Evolutionary conservation across 2,888 invertebrate genomes (phyloP), one percentile per base, ranked within the genome.

Genomic region (Xylocampa areola): DNA sequence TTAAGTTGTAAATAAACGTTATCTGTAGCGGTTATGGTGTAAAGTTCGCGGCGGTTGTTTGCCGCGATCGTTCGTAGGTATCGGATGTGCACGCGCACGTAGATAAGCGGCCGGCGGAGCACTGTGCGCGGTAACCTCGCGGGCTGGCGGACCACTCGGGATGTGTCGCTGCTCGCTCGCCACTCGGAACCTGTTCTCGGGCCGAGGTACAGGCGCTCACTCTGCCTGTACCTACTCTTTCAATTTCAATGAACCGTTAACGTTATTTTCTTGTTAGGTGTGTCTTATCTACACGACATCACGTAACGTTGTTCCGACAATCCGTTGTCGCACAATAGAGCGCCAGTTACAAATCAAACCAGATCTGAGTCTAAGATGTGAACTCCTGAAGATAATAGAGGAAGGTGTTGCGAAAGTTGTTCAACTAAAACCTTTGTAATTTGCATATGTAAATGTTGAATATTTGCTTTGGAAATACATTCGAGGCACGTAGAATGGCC

Each of bases 161-260:
- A 92, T 89, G 90, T 88, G 83, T 84, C 82, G 85, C 79, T 74
- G 76, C 67, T 68, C 65, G 73, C 72, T 72, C 76, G 76, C 73
- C 72, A 61, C 67, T 79, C 76, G 79, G 85, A 92, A 93, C 93
- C 90, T 90, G 93, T 93, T 93, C 89, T 86, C 80, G 73, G 68
- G 75, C 69, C 67, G 76, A 74, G 79, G 76, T 57, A 73, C 75
- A 79, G 79, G 85, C 88, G 82, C 84, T 86, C 88, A 87, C 88
- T 85, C 83, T 75, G 75, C 79, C 75, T 68, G 77, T 77, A 80
- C 82, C 75, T 77, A 79, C 83, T 89, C 87, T 91, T 91, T 91
- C 90, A 88, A 87, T 92, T 92, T 91, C 91, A 91, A 92, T 92
- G 90, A 92, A 93, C 93, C 92, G 93, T 92, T 94, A 92, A 92